A percentile compares a stretch with the other conserved stretches of the same genome.
phyloP scores from a whole-genome alignment of 2,113 vertebrate genomes.

The Onychostruthus taczanowskii region DNA sequence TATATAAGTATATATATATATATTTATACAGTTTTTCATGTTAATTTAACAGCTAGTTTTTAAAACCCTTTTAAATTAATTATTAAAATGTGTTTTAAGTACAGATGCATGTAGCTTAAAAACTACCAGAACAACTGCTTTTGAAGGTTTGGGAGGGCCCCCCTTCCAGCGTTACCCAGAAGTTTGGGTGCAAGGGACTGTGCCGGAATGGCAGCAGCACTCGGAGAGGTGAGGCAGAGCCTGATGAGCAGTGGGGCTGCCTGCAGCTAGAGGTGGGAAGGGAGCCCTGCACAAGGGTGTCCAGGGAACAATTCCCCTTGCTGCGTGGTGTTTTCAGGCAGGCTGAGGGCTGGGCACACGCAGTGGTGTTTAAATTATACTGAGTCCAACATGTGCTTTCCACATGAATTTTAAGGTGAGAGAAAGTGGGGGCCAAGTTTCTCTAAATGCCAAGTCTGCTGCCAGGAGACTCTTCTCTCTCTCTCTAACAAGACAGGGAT shows the following conservation, averaged over 20 bases:
- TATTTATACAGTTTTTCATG: neutral
- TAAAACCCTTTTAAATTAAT: constrained; percentile 15
- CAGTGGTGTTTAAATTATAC: neutral
- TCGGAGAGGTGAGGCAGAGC: accelerated
- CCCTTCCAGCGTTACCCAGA: neutral
- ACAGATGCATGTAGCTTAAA: neutral
- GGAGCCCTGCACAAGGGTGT: neutral
- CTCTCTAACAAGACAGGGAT: neutral
- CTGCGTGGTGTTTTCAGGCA: neutral
- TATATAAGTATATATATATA: neutral
- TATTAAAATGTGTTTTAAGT: neutral
- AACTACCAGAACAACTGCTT: neutral
- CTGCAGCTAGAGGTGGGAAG: neutral
- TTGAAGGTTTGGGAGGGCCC: neutral
- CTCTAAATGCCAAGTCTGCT: neutral
- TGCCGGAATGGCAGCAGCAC: accelerated
- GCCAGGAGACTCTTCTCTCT: neutral
- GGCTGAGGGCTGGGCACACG: accelerated
- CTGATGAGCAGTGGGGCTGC: accelerated
- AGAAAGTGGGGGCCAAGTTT: neutral
- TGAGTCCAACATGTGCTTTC: neutral
- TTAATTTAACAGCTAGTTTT: constrained; percentile 43
- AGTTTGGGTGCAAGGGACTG: neutral
- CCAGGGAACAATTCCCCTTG: neutral
- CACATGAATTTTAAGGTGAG: neutral